Conservation (phyloP, 2,888 invertebrate species). For the Mayetiola destructor region DNA sequence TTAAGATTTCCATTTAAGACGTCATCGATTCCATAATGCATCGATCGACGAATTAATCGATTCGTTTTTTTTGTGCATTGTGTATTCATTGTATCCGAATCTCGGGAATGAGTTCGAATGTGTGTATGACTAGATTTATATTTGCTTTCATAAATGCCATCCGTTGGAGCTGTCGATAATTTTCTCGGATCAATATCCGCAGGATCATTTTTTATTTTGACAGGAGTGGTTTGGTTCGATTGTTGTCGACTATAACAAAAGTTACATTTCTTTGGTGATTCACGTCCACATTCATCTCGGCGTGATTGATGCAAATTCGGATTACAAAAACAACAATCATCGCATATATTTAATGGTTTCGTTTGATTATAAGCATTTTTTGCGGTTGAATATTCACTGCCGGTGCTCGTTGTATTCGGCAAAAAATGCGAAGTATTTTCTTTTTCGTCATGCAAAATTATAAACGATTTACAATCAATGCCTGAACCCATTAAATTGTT, state of each 20-base stretch:
- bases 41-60: slow-evolving; percentile 17
- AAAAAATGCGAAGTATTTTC: background rate
- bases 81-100: slow-evolving; percentile 19
- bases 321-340: slow-evolving; percentile 20
- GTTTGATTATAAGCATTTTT: background rate
- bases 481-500: background rate
- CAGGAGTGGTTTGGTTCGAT: background rate
- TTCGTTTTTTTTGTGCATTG: slow-evolving; percentile 20
- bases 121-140: slow-evolving; percentile 20
- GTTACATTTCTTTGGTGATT: slow-evolving; percentile 14
- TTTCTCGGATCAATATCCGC: slow-evolving; percentile 16
- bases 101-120: slow-evolving; percentile 18
- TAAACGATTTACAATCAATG: slow-evolving; percentile 15
- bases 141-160: slow-evolving; percentile 17
- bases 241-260: slow-evolving; percentile 14
- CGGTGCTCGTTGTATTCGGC: background rate
- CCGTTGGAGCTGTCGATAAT: slow-evolving; percentile 15
- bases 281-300: background rate
- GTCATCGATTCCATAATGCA: background rate
- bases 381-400: no score
- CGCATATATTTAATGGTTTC: slow-evolving; percentile 11
- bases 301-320: slow-evolving; percentile 17
- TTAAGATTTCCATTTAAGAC: background rate
- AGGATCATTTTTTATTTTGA: slow-evolving; percentile 14
- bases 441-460: slow-evolving; percentile 11